Base-by-base conservation (phyloP, 2,113 vertebrate genomes). In the Excalfactoria chinensis region DNA sequence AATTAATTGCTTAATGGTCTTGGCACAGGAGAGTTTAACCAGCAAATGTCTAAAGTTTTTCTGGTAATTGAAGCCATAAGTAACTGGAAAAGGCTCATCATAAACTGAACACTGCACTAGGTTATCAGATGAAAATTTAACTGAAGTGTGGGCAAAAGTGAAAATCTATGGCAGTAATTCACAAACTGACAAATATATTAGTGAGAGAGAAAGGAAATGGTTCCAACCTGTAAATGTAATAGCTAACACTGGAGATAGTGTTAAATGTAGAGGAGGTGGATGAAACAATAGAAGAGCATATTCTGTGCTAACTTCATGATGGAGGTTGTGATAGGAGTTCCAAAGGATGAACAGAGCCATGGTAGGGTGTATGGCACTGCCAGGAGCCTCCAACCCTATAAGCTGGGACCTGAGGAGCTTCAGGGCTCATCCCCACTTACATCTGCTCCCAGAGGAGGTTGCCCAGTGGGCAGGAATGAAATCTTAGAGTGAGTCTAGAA, bases 401-500 rank as follows among this genome's bases (percentile, higher is more conserved):
- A 58, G 5, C 1, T 13, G 28, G 55, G 41, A 25, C 8, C 6
- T 0, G 0, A 58, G 26, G 2, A 74, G 34, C 22, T 44, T 62
- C 1, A 2, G 51, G 44, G 8, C 44, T 77, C 48, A 13, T 55
- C 11, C 13, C n/a, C 12, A 11, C 5, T 2, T 9, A 2, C 23
- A 49, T 34, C 28, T 44, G 19, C 41, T 83, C 22, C 80, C 5
- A 28, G 79, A 49, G 68, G 18, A 64, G 40, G 59, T 16, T 60
- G 28, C 41, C 55, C 11, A 5, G 7, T 13, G 62, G 48, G 12
- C 18, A 63, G 63, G 46, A 7, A 26, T 43, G 56, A 81, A 32
- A 63, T 18, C 32, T 73, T 12, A 21, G 18, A 68, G 30, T 30
- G 20, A 63, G 10, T 30, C n/a, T 49, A 20, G 74, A 76, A 81